A percentile compares a stretch with the other conserved stretches of the same genome.
These are phyloP conservation scores for Ammospiza maritima DNA, from an alignment of 2,797 vertebrate genomes.

Conservation along the genomic window DNA sequence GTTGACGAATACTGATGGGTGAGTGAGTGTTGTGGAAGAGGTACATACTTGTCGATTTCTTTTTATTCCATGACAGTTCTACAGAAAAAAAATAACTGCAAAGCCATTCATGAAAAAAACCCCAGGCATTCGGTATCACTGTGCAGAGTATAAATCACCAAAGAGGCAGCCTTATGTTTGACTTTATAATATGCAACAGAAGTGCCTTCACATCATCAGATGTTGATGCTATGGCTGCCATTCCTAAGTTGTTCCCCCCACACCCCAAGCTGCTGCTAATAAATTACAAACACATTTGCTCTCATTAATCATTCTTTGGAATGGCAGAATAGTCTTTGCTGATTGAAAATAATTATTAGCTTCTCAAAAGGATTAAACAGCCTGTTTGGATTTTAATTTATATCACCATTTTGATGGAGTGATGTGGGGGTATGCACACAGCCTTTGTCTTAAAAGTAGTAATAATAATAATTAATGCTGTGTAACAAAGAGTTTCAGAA, in stretches of 20 bases:
- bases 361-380: conserved; percentile 78
- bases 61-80: neutral
- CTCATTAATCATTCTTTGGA: conserved; percentile 77
- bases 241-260: conserved; percentile 24
- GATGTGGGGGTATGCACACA: conserved; percentile 64
- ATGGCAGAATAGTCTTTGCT: conserved; percentile 74
- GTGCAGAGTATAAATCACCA: conserved; percentile 51
- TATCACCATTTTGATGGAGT: conserved; percentile 76
- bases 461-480: conserved; percentile 70
- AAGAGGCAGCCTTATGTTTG: conserved; percentile 49
- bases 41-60: neutral
- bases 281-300: conserved; percentile 71
- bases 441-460: conserved; percentile 73
- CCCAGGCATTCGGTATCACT: neutral
- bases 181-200: conserved; percentile 45
- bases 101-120: conserved; percentile 45
- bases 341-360: conserved; percentile 81
- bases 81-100: conserved; percentile 28
- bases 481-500: conserved; percentile 52
- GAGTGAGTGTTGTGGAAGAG: neutral
- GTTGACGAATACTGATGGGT: neutral
- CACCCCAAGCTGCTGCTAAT: conserved; percentile 36
- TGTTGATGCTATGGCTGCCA: conserved; percentile 38
- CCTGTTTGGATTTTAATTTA: conserved; percentile 76
- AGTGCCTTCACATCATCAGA: conserved; percentile 27